These are phyloP conservation scores for Tetramorium bicarinatum DNA, from an alignment of 2,888 invertebrate species.

Conservation along the genomic window DNA sequence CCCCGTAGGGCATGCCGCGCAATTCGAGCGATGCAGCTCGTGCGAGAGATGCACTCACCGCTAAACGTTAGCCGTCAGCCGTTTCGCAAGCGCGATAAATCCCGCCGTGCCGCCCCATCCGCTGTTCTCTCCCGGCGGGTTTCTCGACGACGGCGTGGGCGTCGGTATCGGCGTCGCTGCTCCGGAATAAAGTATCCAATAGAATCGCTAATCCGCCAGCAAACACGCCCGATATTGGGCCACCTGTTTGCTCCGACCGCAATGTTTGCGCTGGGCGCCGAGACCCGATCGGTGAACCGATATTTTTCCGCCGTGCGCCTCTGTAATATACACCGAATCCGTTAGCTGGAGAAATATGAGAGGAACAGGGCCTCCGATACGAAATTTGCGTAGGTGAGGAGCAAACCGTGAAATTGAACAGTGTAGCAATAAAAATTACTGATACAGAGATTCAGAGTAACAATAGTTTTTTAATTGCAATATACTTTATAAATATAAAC, in stretches of 20 bases:
- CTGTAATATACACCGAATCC: slow-evolving; percentile 51
- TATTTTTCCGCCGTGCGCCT: slow-evolving; percentile 43
- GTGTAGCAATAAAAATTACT: background rate
- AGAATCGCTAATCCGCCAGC: slow-evolving; percentile 75
- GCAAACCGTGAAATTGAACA: background rate
- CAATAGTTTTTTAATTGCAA: background rate
- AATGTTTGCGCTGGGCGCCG: slow-evolving; percentile 68
- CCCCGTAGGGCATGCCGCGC: slow-evolving; percentile 28
- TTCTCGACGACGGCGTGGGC: slow-evolving; percentile 33
- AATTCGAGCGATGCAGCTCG: slow-evolving; percentile 20
- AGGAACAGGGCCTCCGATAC: background rate
- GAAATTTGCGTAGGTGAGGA: background rate
- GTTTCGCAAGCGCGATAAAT: slow-evolving; percentile 54
- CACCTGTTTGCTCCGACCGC: slow-evolving; percentile 75
- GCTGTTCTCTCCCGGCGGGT: slow-evolving; percentile 41
- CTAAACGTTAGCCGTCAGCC: slow-evolving; percentile 50
- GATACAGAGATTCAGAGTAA: background rate
- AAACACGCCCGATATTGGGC: slow-evolving; percentile 76
- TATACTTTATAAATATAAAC: background rate
- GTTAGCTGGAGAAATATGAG: slow-evolving; percentile 39
- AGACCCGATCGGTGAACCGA: slow-evolving; percentile 45
- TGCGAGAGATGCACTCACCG: slow-evolving; percentile 35
- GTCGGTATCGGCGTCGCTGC: slow-evolving; percentile 47
- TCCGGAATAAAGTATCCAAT: slow-evolving; percentile 73
- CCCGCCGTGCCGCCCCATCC: slow-evolving; percentile 19